Conservation (phyloP, 2,888 invertebrate genomes). For the Thereva nobilitata region DNA sequence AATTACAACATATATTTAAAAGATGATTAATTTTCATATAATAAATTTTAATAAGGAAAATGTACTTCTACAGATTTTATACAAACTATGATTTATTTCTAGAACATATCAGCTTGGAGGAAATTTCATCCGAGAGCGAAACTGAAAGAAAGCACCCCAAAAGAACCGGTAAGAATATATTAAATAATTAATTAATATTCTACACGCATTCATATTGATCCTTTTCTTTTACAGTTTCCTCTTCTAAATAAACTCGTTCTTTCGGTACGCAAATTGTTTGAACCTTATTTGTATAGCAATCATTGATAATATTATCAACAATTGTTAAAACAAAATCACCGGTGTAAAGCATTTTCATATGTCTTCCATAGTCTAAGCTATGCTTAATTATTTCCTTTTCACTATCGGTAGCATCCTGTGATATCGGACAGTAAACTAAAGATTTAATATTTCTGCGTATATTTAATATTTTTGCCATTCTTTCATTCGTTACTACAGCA, state of each 20-base stretch:
- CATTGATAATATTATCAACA: constrained; percentile 24
- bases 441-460: constrained; percentile 48
- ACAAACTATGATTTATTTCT: constrained; percentile 41
- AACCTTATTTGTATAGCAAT: constrained; percentile 44
- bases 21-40: too few species aligned
- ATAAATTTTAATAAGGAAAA: background rate
- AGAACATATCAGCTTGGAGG: constrained; percentile 67
- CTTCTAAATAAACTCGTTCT: constrained; percentile 9
- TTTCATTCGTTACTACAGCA: constrained; percentile 42
- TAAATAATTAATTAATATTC: background rate
- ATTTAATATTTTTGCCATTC: constrained; percentile 35
- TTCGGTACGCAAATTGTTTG: constrained; percentile 50
- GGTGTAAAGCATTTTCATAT: constrained; percentile 43
- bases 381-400: constrained; percentile 48
- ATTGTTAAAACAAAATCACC: constrained; percentile 52
- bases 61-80: background rate
- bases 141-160: constrained; percentile 43
- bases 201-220: background rate
- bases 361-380: constrained; percentile 50
- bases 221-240: background rate
- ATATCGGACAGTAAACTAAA: background rate
- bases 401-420: constrained; percentile 1
- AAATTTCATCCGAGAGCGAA: constrained; percentile 62
- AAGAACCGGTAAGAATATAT: constrained; percentile 5
- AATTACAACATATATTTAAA: too few species aligned